Base-by-base conservation (phyloP, 2,113 vertebrate genomes). In the Caranx ignobilis region DNA sequence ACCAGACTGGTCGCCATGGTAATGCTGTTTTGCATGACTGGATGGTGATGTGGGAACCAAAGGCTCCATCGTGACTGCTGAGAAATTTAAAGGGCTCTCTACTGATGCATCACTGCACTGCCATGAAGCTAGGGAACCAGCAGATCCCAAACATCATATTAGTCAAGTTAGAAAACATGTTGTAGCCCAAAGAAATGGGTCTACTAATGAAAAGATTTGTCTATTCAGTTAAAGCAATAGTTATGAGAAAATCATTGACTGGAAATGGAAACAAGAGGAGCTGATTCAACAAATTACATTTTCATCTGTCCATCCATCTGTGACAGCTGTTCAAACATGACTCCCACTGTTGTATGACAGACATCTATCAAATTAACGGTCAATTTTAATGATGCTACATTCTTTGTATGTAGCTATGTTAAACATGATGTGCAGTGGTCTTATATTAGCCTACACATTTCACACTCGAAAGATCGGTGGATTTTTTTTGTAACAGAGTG, bases 1-100 rank as follows among this genome's bases (percentile, higher is more conserved):
- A 70, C 66, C 75, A 82, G 26, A 52, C 75, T 71, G 69, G 81
- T 89, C 55, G 61, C 62, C 70, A 78, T 77, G 71, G 71, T 59
- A 73, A 86, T 73, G 66, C 73, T 69, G 61, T 60, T 81, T 86
- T 78, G 78, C 71, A 77, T 31, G 68, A 45, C 15, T 74, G 60
- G 26, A 47, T 41, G 39, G 69, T 75, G 64, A 50, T 55, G 70
- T 61, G 62, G 68, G 69, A 85, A 79, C 41, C 54, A 71, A 19
- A 71, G 32, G 35, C 56, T 75, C 41, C 26, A 0, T 61, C 1
- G 60, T 65, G 26, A 60, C 6, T n/a, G 19, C 21, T 39, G 10
- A 11, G 45, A 39, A 45, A 71, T 62, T 56, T 76, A 71, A 41
- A 77, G 41, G 26, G 19, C 6, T 71, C 31, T 52, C 34, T 50